A percentile compares a stretch with the other conserved stretches of the same genome.
Conservation (phyloP, 2,113 vertebrate species). For the Antechinus stuartii region DNA sequence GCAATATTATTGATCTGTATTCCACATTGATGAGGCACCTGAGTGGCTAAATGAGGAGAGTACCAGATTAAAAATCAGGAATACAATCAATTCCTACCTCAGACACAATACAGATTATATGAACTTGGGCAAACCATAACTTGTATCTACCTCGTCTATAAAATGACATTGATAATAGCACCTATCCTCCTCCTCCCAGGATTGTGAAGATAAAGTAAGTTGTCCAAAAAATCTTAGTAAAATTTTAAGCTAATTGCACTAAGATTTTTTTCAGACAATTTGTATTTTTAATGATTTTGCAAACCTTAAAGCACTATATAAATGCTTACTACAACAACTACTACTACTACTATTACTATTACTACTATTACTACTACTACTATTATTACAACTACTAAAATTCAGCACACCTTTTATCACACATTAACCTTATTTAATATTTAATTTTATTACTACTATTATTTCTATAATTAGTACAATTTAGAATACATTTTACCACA, state of each 20-base stretch:
- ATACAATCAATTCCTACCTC: background rate
- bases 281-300: background rate
- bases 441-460: no score
- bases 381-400: no score
- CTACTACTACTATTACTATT: no score
- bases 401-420: no score
- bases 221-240: background rate
- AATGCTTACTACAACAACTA: no score
- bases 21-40: background rate
- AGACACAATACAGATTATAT: background rate
- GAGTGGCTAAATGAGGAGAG: background rate
- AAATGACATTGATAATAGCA: no score
- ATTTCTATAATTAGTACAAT: background rate
- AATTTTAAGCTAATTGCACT: background rate
- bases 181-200: background rate
- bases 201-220: background rate
- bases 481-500: background rate
- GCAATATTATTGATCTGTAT: background rate
- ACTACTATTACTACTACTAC: no score
- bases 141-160: background rate
- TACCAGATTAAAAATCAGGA: background rate
- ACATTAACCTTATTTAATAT: no score
- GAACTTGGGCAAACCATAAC: background rate
- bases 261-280: background rate
- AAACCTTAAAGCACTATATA: background rate